Evolutionary conservation across 92 coral and sea anemone species (phyloP).

Genomic region (Pocillopora meandrina): DNA sequence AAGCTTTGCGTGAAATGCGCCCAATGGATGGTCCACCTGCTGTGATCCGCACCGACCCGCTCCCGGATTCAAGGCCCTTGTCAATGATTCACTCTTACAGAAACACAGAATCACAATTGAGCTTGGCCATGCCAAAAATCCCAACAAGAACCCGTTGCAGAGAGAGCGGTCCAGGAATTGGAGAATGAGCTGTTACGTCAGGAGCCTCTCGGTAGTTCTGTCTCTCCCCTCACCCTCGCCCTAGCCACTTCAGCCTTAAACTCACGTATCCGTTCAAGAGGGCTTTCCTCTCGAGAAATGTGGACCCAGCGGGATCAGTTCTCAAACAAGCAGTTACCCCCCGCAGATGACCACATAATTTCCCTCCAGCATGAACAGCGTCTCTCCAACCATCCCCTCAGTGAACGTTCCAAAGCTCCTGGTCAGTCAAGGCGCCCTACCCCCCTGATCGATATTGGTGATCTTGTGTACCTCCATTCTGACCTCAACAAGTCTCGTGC

Average conservation of each 20-base stretch:
- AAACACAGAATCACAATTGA: conserved; percentile 54
- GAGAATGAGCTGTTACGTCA: conserved; percentile 37
- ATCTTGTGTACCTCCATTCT: conserved; percentile 45
- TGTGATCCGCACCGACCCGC: conserved; percentile 66
- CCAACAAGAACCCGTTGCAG: conserved; percentile 71
- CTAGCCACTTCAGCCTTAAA: conserved; percentile 57
- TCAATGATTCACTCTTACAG: conserved; percentile 46
- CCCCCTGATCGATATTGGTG: conserved; percentile 31
- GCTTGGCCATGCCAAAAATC: conserved; percentile 58
- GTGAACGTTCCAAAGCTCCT: conserved; percentile 66
- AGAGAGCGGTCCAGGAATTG: conserved; percentile 45
- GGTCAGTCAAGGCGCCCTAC: neutral
- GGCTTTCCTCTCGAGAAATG: conserved; percentile 62
- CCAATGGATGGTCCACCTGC: conserved; percentile 65
- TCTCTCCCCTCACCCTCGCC: conserved; percentile 40
- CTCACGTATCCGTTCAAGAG: conserved; percentile 49
- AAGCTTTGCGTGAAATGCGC: conserved; percentile 54
- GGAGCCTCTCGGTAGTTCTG: conserved; percentile 58
- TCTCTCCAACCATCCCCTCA: conserved; percentile 57
- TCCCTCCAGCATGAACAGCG: conserved; percentile 48
- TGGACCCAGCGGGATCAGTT: conserved; percentile 71
- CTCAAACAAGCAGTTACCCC: conserved; percentile 46
- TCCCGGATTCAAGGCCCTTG: conserved; percentile 61
- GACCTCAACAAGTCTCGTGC: conserved; percentile 59
- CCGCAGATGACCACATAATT: conserved; percentile 27